phyloP scores from a whole-genome alignment of 2,113 vertebrate genomes.

The Anhinga anhinga region DNA sequence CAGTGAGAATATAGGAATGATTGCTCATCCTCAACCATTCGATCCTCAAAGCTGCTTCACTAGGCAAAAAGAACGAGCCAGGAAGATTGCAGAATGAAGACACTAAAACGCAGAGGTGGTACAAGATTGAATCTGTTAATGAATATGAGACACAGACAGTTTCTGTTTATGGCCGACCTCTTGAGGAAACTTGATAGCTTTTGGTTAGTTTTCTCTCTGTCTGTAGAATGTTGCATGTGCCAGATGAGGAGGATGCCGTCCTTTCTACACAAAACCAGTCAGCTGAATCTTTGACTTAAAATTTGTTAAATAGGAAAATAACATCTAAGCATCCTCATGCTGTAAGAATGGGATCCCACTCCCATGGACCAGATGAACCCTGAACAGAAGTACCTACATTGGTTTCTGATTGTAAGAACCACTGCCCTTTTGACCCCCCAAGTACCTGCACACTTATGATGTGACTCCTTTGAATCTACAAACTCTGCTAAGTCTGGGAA shows the following conservation, averaged over 20 bases:
- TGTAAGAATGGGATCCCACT: neutral
- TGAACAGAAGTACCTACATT: neutral
- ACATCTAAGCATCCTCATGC: neutral
- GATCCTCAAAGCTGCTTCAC: neutral
- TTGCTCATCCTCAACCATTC: neutral
- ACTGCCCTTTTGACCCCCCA: rapidly evolving
- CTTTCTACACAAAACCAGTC: neutral
- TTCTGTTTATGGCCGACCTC: neutral
- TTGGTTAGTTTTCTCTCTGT: neutral
- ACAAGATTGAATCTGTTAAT: neutral
- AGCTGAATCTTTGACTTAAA: neutral
- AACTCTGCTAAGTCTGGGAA: neutral
- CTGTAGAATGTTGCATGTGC: neutral
- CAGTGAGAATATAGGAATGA: neutral
- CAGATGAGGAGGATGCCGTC: neutral
- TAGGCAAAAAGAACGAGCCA: neutral
- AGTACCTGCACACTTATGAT: neutral
- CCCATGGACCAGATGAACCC: neutral
- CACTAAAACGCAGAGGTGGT: neutral
- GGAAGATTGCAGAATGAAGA: neutral
- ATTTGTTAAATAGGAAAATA: neutral
- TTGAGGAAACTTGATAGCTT: neutral
- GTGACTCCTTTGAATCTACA: neutral
- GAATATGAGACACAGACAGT: neutral
- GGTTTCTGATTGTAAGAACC: neutral